Base-by-base conservation (phyloP, 2,888 invertebrate species). In the Agelastica alni region DNA sequence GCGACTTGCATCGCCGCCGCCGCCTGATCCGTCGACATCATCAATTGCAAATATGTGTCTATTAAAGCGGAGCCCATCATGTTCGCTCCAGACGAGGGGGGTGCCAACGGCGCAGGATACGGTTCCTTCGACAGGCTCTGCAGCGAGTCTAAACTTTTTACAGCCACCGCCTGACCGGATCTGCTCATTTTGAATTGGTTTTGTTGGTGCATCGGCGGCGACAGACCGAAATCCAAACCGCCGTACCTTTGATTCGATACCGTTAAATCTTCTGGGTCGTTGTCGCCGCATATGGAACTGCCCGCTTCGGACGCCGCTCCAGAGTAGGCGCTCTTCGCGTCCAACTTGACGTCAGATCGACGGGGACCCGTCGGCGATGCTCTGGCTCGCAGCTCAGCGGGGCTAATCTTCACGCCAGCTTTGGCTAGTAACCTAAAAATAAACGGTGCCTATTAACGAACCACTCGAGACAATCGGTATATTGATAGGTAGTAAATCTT, bases 281-380 rank as follows among this genome's bases (percentile, higher is more conserved):
- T 89, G 64, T 88, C 88, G 4, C 88, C 88, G 74, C 91, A 90
- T 32, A 87, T 77, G 46, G 87, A 87, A 74, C 87, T 87, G 17
- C 83, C 83, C 56, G 84, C 85, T 75, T 88, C 88, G 2, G 87
- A 87, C 0, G 79, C 77, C 3, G 86, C 86, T 1, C 87, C 87
- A 0, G 84, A 85, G 68, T 78, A 80, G 4, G 79, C 80, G 55
- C 83, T 78, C n/a, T 91, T 88, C 20, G 90, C 83, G 69, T 92
- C 91, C 62, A 92, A 76, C 70, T 91, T 87, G 66, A 89, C 84
- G 72, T 90, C 90, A 5, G 86, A 86, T 37, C 89, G 81, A 9
- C 88, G 80, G 2, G 89, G 89, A 2, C 92, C 91, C 1, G 93
- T 93, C 1, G 93, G 92, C 0, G 93, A 93, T 0, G 92, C 91